These are phyloP conservation scores for Elaphurus davidianus DNA, from an alignment of 2,113 vertebrate genomes.

Conservation along the genomic window DNA sequence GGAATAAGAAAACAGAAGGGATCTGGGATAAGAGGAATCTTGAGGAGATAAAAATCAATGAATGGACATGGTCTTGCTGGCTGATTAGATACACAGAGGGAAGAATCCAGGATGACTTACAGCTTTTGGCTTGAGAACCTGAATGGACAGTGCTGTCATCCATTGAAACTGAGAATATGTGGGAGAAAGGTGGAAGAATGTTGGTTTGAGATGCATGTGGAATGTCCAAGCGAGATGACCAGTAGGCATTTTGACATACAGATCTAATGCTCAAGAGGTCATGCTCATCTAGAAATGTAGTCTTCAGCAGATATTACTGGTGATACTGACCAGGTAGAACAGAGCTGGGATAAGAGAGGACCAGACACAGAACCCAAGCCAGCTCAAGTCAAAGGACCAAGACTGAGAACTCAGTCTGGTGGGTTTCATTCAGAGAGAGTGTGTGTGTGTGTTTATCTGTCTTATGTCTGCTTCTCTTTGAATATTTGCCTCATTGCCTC, in stretches of 20 bases:
- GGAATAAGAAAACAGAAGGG: background rate
- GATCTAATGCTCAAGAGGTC: background rate
- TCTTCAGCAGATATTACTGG: background rate
- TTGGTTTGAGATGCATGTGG: background rate
- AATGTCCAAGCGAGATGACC: background rate
- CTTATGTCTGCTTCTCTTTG: background rate
- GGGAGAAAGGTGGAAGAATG: background rate
- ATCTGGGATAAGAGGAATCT: background rate
- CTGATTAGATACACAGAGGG: background rate
- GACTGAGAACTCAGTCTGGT: background rate
- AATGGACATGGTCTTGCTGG: background rate
- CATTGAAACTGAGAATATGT: background rate
- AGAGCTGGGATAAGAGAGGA: background rate
- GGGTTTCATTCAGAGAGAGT: background rate
- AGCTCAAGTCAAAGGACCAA: background rate
- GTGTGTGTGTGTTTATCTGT: background rate
- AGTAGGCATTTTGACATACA: background rate
- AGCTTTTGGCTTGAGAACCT: background rate
- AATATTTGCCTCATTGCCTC: background rate
- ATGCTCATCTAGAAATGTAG: background rate
- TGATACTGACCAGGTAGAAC: background rate
- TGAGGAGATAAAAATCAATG: background rate
- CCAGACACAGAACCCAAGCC: background rate
- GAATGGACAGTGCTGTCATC: background rate
- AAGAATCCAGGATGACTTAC: background rate